Conservation (phyloP, 2,113 vertebrate genomes). For the Scatophagus argus region DNA sequence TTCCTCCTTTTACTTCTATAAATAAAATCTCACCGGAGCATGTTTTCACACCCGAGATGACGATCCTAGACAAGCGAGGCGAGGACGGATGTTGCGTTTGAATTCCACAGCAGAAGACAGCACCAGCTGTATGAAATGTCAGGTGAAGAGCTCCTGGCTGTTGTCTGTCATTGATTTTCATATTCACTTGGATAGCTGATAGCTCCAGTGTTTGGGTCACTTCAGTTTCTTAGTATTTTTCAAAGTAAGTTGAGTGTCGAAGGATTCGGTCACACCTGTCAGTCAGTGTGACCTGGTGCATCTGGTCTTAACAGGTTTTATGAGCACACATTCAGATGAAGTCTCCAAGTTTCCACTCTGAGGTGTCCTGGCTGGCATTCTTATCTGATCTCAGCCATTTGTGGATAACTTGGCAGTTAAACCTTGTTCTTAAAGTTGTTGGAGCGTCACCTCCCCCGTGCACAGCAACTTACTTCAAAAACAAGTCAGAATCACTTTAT, state of each 20-base stretch:
- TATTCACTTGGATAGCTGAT: not conserved
- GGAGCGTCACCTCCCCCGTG: conserved; percentile 5
- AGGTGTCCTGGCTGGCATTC: not conserved
- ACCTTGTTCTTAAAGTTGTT: conserved; percentile 19
- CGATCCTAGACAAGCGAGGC: not conserved
- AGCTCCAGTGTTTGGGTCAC: not conserved
- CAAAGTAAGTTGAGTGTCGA: not conserved
- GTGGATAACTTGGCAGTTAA: conserved; percentile 24
- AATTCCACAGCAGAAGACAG: not conserved
- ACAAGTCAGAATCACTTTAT: too few species aligned
- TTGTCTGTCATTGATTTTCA: conserved; percentile 30
- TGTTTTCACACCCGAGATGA: conserved; percentile 8
- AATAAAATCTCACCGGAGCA: not conserved
- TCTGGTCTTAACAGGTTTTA: not conserved
- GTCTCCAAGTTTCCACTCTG: not conserved
- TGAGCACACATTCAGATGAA: not conserved
- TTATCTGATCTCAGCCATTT: not conserved
- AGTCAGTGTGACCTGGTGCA: not conserved
- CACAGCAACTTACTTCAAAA: not conserved
- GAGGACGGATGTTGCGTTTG: not conserved
- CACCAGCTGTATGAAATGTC: not conserved
- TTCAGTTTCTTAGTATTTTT: not conserved
- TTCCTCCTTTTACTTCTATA: not conserved
- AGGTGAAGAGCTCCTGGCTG: not conserved
- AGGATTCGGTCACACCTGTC: not conserved